Evolutionary conservation across 1,140 invertebrate genomes (phyloP), one percentile per base, ranked within the genome.

Genomic region (Euschistus heros): DNA sequence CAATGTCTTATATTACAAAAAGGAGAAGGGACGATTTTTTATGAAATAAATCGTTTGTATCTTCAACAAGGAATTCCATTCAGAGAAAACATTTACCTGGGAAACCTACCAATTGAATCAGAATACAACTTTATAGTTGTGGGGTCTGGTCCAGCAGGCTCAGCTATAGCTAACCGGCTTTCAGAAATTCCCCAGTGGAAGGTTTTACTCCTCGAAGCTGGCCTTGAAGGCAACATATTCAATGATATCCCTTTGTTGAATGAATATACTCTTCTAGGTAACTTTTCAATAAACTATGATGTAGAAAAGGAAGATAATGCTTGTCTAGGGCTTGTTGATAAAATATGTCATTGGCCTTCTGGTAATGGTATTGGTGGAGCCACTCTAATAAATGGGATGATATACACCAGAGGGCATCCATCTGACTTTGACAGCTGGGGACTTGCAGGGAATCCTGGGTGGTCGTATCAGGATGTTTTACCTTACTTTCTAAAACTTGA

Each of bases 321-420:
- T 37, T 68, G 70, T 72, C 6, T 33, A 62, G 79, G 78, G 0
- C 75, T 81, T 70, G 76, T 75, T 0, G 72, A 78, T 50, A 68
- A 72, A 20, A 72, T 74, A 33, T 84, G 88, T 72, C 83, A 85
- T 64, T 88, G 82, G 13, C 79, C 83, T 0, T 81, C 82, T 64
- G 88, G 87, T 0, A 85, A 82, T 71, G 81, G 80, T 13, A 71
- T 90, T 8, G 92, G 92, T 2, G 92, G 92, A 2, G 83, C 82
- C 15, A 86, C 85, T 2, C 82, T 81, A 0, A 82, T 91, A n/a
- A 94, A 94, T 75, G 89, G 84, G 2, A 91, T 94, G 88, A 75
- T 89, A 1, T 88, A 91, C 71, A 75, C 89, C 0, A 77, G 85
- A 64, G 89, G 88, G 0, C 85, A 87, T 72, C 76, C 78, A 10